Percentiles rank a stretch among this genome's conserved stretches.
These are phyloP conservation scores for Phragmatobia fuliginosa DNA, from an alignment of 2,888 invertebrate species.

Conservation along the genomic window DNA sequence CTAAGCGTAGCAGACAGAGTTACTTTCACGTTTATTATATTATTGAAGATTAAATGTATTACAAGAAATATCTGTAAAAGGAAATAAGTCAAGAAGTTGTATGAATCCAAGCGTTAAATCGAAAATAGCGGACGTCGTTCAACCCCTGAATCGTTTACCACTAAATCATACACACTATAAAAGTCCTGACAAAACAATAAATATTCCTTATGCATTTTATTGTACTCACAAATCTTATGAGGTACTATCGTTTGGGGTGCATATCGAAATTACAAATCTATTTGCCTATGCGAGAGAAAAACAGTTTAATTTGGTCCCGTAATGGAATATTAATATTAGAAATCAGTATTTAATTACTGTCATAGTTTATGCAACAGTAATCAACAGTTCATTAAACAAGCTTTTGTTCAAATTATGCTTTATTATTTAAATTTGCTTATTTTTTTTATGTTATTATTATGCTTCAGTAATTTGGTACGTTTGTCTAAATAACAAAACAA, in stretches of 20 bases:
- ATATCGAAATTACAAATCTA: slow-evolving; percentile 27
- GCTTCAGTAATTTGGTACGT: not conserved
- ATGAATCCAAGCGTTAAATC: slow-evolving; percentile 76
- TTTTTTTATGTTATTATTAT: too few relatives aligned
- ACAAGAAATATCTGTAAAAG: slow-evolving; percentile 39
- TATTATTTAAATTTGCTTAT: too few relatives aligned
- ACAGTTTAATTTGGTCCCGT: not conserved
- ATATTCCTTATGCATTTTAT: slow-evolving; percentile 79
- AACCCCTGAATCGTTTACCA: slow-evolving; percentile 73
- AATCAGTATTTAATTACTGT: not conserved
- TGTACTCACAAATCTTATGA: slow-evolving; percentile 69
- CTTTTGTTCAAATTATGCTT: not conserved
- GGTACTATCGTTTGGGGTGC: slow-evolving; percentile 36
- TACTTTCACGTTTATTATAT: too few relatives aligned
- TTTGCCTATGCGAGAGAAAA: slow-evolving; percentile 2
- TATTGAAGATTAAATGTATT: not conserved
- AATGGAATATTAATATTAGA: not conserved
- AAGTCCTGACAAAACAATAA: slow-evolving; percentile 79
- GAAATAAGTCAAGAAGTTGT: slow-evolving; percentile 63
- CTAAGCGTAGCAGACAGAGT: too few relatives aligned
- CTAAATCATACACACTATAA: slow-evolving; percentile 83
- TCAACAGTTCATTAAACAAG: not conserved
- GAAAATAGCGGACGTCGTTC: slow-evolving; percentile 74
- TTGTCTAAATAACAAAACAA: not conserved
- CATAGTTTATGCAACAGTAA: not conserved